Evolutionary conservation across 2,888 invertebrate genomes (phyloP).

Genomic region (Saturnia pavonia): DNA sequence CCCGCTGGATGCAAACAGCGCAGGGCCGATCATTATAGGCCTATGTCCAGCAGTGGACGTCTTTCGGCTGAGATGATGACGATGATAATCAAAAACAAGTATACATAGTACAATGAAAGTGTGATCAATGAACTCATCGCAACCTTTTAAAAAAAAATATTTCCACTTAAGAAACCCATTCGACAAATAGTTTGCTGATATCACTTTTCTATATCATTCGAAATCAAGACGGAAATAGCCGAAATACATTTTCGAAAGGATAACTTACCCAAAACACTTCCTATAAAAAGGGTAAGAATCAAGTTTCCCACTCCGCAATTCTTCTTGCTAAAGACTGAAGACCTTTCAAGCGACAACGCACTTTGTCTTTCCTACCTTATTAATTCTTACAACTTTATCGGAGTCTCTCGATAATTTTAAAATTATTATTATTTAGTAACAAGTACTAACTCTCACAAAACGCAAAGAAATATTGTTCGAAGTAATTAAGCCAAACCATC

Average conservation of each 20-base stretch:
- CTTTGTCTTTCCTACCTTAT: conserved; percentile 14
- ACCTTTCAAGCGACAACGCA: conserved; percentile 12
- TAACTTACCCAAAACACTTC: conserved; percentile 3
- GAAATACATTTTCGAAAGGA: conserved; percentile 1
- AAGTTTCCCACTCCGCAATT: conserved; percentile 13
- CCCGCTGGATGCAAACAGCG: too few species aligned
- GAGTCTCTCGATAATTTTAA: neutral
- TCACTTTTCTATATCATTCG: conserved; percentile 12
- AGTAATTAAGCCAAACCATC: neutral
- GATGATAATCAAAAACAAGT: too few species aligned
- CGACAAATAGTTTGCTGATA: neutral
- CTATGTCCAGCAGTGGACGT: too few species aligned
- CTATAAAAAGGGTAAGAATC: conserved; percentile 17
- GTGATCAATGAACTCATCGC: neutral
- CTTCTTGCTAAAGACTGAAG: conserved; percentile 13
- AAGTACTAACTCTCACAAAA: neutral
- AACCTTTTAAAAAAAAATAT: neutral
- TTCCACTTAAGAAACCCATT: neutral
- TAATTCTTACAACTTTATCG: neutral
- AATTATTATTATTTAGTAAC: neutral
- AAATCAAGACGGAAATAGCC: conserved; percentile 15
- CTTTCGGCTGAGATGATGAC: too few species aligned
- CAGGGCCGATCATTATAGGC: too few species aligned
- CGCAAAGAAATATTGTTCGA: neutral
- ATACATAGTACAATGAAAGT: neutral